Evolutionary conservation across 2,888 invertebrate species (phyloP).

Genomic region (Plagiodera versicolora): DNA sequence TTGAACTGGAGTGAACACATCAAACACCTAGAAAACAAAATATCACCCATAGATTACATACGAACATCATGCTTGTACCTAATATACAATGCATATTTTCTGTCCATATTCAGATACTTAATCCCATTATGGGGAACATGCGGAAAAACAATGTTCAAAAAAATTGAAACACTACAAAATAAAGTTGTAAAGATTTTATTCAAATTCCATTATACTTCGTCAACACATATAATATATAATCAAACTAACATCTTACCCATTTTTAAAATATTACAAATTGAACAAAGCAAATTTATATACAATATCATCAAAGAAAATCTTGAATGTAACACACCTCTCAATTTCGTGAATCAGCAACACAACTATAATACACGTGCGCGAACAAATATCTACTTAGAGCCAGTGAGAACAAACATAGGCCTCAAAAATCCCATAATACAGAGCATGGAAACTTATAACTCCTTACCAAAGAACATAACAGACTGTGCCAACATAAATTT

Average conservation of each 20-base stretch:
- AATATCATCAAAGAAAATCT: neutral
- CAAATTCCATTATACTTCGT: neutral
- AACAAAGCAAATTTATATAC: neutral
- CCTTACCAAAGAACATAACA: slow-evolving; percentile 1
- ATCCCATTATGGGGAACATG: neutral
- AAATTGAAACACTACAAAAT: neutral
- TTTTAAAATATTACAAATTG: neutral
- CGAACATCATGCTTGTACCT: too few species aligned
- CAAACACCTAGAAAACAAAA: too few species aligned
- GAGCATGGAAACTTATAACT: slow-evolving; percentile 6
- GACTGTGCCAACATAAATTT: neutral
- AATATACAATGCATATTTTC: too few species aligned
- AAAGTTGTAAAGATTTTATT: neutral
- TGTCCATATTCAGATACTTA: too few species aligned
- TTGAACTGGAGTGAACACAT: too few species aligned
- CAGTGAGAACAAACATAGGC: slow-evolving; percentile 8
- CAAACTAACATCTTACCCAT: neutral
- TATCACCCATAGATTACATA: too few species aligned
- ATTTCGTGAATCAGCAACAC: neutral
- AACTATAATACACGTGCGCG: neutral
- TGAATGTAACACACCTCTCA: slow-evolving; percentile 1
- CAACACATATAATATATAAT: slow-evolving; percentile 1
- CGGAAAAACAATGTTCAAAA: neutral
- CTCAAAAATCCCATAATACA: slow-evolving; percentile 2
- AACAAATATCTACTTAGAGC: neutral